Evolutionary conservation across 64 coral and sea anemone genomes (phyloP), one percentile per base, ranked within the genome.

Genomic region (Anthopleura sola): DNA sequence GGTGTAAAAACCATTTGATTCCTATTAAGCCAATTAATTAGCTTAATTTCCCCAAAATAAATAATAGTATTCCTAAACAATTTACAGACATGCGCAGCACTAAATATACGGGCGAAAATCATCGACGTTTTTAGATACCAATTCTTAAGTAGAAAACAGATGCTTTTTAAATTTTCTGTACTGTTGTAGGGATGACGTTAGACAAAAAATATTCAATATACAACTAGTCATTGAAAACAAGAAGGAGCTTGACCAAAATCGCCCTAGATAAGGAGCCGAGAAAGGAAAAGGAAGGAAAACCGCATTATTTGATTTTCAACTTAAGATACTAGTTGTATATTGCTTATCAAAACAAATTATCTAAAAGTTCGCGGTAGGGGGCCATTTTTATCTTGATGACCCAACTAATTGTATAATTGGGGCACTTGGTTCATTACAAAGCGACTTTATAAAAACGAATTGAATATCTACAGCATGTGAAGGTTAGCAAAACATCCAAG

Each of bases 321-420:
- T 71, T 71, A 71, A 71, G 66, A 71, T 71, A 71, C 66, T 71
- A 28, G 66, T 32, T 32, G 34, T 71, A 71, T 71, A 32, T 71
- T 71, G 34, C 76, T 79, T 79, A 79, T 79, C 76, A 79, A 79
- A 79, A 79, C 76, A 79, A 38, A 79, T 79, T n/a, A 79, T 79
- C 76, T 79, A 38, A 48, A 79, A 26, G 44, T n/a, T 79, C 76
- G 18, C 76, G 39, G 76, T n/a, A 79, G 76, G 76, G 76, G 76
- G 19, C 15, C 36, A 24, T 48, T 23, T 37, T 71, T 79, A 79
- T 79, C 76, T 79, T 24, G 76, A 79, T 79, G 11, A 33, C 36
- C 36, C 14, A 23, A 24, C 76, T 79, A 79, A 79, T 79, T 44
- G 76, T 79, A 36, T 71, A 34, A 71, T 71, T 71, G 66, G 66